These are phyloP conservation scores for Barbus barbus DNA, from an alignment of 2,113 vertebrate species.

Conservation along the genomic window DNA sequence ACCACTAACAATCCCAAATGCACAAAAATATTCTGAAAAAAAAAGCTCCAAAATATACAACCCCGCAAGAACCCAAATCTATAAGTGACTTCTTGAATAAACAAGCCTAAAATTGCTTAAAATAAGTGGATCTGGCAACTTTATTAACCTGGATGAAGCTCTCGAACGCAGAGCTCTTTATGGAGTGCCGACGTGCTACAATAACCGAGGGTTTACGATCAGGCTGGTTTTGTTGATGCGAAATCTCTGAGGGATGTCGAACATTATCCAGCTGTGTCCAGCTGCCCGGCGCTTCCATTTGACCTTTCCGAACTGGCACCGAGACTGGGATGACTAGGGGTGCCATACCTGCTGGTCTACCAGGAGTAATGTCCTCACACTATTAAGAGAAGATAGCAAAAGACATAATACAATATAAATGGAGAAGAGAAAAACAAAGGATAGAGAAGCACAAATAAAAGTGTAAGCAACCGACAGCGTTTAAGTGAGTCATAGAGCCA, in stretches of 20 bases:
- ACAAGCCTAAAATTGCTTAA: background rate
- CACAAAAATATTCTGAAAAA: background rate
- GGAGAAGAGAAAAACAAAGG: background rate
- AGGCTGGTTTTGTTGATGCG: slow-evolving; percentile 50
- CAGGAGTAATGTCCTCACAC: slow-evolving; percentile 58
- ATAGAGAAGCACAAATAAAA: background rate
- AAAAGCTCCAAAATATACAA: background rate
- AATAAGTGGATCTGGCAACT: background rate
- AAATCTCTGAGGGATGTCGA: slow-evolving; percentile 53
- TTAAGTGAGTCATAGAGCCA: background rate
- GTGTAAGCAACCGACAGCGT: background rate
- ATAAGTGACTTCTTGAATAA: too few relatives aligned
- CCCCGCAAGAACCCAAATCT: background rate
- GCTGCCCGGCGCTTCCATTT: slow-evolving; percentile 56
- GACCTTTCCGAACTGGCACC: slow-evolving; percentile 85
- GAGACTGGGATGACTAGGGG: slow-evolving; percentile 96
- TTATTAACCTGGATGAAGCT: slow-evolving; percentile 74
- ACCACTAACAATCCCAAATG: background rate
- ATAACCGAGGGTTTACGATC: slow-evolving; percentile 89
- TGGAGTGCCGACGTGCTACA: slow-evolving; percentile 87
- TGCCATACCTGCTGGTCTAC: slow-evolving; percentile 79
- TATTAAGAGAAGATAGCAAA: slow-evolving; percentile 1
- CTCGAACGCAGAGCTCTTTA: slow-evolving; percentile 77
- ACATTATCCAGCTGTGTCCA: slow-evolving; percentile 69
- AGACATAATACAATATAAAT: background rate